Percentiles rank a stretch among this genome's conserved stretches.
These are phyloP conservation scores for Amblyopsis rosae DNA, from an alignment of 2,113 vertebrate species.

Conservation along the genomic window DNA sequence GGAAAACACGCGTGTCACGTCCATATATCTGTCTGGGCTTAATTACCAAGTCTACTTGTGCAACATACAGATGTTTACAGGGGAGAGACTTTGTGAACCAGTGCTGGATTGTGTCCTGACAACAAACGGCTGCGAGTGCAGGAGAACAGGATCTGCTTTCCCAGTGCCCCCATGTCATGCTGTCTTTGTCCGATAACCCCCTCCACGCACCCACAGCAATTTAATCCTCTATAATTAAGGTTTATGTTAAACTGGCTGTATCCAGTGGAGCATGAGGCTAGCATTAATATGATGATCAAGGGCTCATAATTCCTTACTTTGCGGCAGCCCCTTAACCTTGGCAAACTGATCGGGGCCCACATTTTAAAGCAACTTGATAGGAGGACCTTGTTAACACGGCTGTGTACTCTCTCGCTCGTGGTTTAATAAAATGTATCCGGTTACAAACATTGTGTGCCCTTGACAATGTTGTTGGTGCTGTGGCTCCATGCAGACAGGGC, in stretches of 20 bases:
- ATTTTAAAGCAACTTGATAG: no score
- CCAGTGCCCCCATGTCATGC: constrained; percentile 7
- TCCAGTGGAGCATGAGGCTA: no score
- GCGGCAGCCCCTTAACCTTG: no score
- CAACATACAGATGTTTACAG: no score
- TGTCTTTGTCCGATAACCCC: background rate
- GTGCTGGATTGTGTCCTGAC: no score
- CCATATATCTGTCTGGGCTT: constrained; percentile 4
- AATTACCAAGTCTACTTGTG: constrained; percentile 9
- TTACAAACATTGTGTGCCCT: constrained; percentile 3
- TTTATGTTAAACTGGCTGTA: background rate
- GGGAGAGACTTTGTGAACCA: no score
- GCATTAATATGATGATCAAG: no score
- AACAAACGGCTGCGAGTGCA: background rate
- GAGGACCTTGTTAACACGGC: no score
- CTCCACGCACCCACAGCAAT: background rate
- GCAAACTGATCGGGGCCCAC: no score
- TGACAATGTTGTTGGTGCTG: constrained; percentile 24
- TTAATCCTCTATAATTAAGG: background rate
- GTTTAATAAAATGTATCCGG: constrained; percentile 16
- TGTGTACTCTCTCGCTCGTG: constrained; percentile 17
- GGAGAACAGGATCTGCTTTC: constrained; percentile 2
- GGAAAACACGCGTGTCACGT: constrained; percentile 1
- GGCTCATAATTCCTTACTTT: no score
- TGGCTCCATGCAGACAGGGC: constrained; percentile 11